These are phyloP conservation scores for Tenthredo notha DNA, from an alignment of 2,888 invertebrate species.

Conservation along the genomic window DNA sequence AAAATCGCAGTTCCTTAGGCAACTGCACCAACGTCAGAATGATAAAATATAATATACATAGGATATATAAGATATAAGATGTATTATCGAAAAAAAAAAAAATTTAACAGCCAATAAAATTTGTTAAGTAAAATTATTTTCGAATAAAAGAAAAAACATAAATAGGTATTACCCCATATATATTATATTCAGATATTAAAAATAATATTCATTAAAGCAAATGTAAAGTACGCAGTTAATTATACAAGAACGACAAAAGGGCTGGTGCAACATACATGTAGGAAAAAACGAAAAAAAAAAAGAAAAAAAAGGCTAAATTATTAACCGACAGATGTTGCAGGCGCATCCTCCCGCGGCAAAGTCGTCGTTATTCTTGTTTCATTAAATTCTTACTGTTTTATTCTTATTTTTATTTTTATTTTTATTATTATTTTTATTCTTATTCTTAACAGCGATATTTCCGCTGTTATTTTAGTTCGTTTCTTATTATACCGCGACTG, in stretches of 20 bases:
- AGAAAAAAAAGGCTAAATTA: conserved; percentile 29
- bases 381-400: conserved; percentile 14
- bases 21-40: background rate
- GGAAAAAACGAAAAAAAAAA: no score
- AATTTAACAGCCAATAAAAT: background rate
- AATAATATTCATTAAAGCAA: no score
- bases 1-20: background rate
- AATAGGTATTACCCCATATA: background rate
- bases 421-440: background rate
- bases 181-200: background rate
- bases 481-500: background rate
- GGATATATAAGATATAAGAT: background rate
- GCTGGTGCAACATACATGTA: background rate
- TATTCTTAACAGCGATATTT: background rate
- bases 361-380: conserved; percentile 25
- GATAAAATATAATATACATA: background rate
- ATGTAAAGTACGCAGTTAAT: background rate
- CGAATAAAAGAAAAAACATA: background rate
- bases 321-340: conserved; percentile 34
- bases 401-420: background rate
- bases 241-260: background rate
- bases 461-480: conserved; percentile 43
- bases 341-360: background rate
- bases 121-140: background rate
- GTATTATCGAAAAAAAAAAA: background rate